Base-by-base conservation (phyloP, 2,113 vertebrate species). In the Felis chaus region DNA sequence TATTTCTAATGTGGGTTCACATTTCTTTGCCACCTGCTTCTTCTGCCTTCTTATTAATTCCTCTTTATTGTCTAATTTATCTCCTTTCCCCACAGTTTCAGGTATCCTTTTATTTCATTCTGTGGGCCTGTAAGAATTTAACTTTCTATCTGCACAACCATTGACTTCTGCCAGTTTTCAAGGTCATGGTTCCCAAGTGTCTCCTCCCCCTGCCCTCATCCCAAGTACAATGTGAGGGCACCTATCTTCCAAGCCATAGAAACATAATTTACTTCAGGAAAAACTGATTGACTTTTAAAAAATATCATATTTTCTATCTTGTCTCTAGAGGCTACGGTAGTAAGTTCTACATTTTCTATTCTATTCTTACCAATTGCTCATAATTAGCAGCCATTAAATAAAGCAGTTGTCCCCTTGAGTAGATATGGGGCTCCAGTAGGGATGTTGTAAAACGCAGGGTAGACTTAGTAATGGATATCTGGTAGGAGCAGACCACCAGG, bases 401-500 rank as follows among this genome's bases (percentile, higher is more conserved):
- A 76, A 88, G 39, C 50, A 61, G 19, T n/a, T 81, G 53, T 39
- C 61, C 74, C 16, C 33, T 8, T 53, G 25, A 83, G 53, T 66
- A 87, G 76, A 73, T 39, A 50, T 1, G 25, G 36, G 82, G 23
- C 79, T 81, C 18, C 15, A 13, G 53, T 2, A 39, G n/a, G 79
- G 36, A 87, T 53, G 71, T 71, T 45, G 13, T 81, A 80, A 97
- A 97, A 88, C 11, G 14, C 29, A 82, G 80, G 29, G 74, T 63
- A 73, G 81, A 94, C 57, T 97, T 29, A 68, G 69, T 92, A 79
- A 82, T 74, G 53, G 50, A 61, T 78, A 97, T 97, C 88, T 82
- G 71, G 88, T 97, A 87, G 76, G 55, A 85, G 55, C 11, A 91
- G 97, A 96, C 94, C 97, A 91, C 94, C 96, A 91, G 53, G 73